Percentiles rank a stretch among this genome's conserved stretches.
Evolutionary conservation across 2,797 vertebrate genomes (phyloP).

Genomic region (Chloroceryle amazona): DNA sequence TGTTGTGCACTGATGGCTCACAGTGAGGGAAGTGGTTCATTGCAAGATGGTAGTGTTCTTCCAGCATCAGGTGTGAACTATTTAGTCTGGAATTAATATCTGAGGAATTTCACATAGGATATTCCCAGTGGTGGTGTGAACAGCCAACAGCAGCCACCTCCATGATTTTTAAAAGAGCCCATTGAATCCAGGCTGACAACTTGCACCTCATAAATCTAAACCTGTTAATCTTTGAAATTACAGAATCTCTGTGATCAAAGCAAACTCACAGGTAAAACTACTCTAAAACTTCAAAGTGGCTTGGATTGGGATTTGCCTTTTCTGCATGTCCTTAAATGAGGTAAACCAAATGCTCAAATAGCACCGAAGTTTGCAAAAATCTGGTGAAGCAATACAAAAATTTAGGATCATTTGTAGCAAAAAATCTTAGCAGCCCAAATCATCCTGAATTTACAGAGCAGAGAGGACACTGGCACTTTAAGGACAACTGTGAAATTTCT

Average conservation of each 20-base stretch:
- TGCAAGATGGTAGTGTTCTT: not conserved
- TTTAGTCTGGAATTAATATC: not conserved
- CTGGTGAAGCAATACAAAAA: not conserved
- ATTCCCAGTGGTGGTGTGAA: fast-evolving
- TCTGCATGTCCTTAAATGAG: not conserved
- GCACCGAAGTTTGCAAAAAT: not conserved
- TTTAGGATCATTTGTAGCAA: not conserved
- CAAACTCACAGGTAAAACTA: not conserved
- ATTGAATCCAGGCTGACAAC: not conserved
- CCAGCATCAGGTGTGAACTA: not conserved
- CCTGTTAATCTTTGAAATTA: not conserved
- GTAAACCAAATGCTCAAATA: not conserved
- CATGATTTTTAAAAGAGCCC: not conserved
- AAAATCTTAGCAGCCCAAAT: not conserved
- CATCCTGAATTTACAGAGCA: not conserved
- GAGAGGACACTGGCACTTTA: not conserved
- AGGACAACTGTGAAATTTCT: not conserved
- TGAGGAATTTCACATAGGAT: not conserved
- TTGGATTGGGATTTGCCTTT: not conserved
- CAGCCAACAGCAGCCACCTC: not conserved
- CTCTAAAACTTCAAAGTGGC: not conserved
- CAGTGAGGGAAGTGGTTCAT: not conserved
- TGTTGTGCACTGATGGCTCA: not conserved
- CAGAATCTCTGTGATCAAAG: not conserved
- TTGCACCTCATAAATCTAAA: not conserved